Evolutionary conservation across 2,113 vertebrate genomes (phyloP).

Genomic region (Microtus richardsoni): DNA sequence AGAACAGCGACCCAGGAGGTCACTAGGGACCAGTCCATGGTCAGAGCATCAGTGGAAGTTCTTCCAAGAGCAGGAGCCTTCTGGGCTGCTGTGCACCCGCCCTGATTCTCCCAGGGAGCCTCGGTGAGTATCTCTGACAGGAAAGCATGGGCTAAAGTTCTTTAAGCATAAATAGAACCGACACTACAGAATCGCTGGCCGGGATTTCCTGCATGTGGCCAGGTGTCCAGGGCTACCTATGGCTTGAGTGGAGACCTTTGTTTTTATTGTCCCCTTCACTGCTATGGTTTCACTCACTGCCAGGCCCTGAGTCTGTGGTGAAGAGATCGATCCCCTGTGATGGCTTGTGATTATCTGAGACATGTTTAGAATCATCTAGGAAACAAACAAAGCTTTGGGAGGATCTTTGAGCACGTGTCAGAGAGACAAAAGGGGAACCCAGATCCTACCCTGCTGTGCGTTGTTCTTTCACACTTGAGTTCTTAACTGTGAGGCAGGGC

Average conservation of each 20-base stretch:
- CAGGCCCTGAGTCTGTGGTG: background rate
- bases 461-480: background rate
- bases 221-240: background rate
- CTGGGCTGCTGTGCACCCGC: background rate
- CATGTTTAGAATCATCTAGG: background rate
- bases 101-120: fast-evolving
- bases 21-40: background rate
- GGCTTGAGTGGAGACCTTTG: background rate
- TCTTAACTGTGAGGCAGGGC: background rate
- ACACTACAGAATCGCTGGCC: background rate
- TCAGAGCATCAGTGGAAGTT: background rate
- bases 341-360: background rate
- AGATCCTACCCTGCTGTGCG: background rate
- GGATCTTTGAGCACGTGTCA: background rate
- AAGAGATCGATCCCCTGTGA: background rate
- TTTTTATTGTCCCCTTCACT: background rate
- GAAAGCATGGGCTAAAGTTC: background rate
- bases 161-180: background rate
- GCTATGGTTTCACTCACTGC: background rate
- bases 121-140: background rate
- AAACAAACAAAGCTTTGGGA: background rate
- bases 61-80: background rate
- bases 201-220: background rate
- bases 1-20: background rate
- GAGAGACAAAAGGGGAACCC: background rate